These are phyloP conservation scores for Clangula hyemalis DNA, from an alignment of 2,797 vertebrate species.

Conservation along the genomic window DNA sequence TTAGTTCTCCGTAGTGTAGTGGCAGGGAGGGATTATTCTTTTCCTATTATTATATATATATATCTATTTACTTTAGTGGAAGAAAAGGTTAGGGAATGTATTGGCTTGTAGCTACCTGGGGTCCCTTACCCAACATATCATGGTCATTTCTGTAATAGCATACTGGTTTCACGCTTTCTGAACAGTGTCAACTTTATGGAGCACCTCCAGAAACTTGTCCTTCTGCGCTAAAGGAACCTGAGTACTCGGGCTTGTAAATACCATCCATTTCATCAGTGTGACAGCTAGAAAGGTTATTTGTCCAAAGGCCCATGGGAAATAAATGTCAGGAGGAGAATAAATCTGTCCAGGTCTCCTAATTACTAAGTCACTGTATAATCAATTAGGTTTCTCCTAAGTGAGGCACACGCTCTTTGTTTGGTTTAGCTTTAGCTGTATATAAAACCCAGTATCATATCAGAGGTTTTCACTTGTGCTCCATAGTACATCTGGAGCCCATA, in stretches of 20 bases:
- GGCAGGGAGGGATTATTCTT: background rate
- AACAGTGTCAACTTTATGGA: background rate
- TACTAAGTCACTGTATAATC: background rate
- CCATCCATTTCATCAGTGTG: slow-evolving; percentile 9
- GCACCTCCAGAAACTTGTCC: background rate
- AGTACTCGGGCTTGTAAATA: slow-evolving; percentile 6
- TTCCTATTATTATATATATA: background rate
- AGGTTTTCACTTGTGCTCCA: background rate
- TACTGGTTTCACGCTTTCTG: background rate
- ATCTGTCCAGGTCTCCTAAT: slow-evolving; percentile 17
- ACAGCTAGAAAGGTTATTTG: slow-evolving; percentile 28
- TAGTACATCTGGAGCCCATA: background rate
- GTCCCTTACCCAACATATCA: background rate
- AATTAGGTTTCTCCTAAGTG: background rate
- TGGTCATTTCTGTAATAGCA: background rate
- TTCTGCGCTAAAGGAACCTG: background rate
- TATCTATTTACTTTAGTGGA: background rate
- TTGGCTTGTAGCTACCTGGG: background rate
- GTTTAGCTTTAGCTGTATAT: background rate
- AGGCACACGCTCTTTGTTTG: background rate
- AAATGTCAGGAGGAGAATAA: slow-evolving; percentile 11
- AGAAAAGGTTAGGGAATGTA: background rate
- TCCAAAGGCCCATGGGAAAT: background rate
- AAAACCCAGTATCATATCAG: background rate
- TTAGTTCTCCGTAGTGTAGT: background rate